These are phyloP conservation scores for Neogobius melanostomus DNA, from an alignment of 2,113 vertebrate species.

Conservation along the genomic window DNA sequence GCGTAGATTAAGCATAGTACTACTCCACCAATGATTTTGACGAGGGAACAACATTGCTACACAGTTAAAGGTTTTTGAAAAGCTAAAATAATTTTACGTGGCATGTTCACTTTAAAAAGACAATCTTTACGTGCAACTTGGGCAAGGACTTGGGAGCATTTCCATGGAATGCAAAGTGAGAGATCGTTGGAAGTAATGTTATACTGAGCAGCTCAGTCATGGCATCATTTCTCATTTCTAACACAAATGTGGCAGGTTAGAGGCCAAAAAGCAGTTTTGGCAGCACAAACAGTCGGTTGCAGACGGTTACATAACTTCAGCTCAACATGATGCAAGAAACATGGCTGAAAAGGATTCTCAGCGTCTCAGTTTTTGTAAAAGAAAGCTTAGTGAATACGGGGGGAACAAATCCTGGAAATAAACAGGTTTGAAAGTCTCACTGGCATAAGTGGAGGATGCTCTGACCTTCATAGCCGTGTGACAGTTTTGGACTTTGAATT, in stretches of 20 bases:
- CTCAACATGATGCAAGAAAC: constrained; percentile 7
- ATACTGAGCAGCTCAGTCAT: neutral
- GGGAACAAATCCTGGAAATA: constrained; percentile 14
- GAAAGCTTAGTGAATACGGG: neutral
- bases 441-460: constrained; percentile 3
- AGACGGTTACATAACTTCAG: constrained; percentile 5
- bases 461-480: constrained; percentile 27
- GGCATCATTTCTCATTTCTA: neutral
- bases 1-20: too few species aligned
- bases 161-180: too few species aligned
- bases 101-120: too few species aligned
- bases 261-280: neutral
- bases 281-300: neutral
- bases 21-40: too few species aligned
- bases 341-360: neutral
- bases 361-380: neutral
- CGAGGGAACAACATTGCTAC: too few species aligned
- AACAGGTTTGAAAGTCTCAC: constrained; percentile 19
- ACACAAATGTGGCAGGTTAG: constrained; percentile 6
- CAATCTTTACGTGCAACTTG: too few species aligned
- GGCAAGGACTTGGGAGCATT: too few species aligned
- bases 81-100: too few species aligned
- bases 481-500: constrained; percentile 36
- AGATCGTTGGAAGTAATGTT: neutral
- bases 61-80: too few species aligned